phyloP scores from a whole-genome alignment of 2,797 vertebrate genomes.

The Danio jaintianensis region DNA sequence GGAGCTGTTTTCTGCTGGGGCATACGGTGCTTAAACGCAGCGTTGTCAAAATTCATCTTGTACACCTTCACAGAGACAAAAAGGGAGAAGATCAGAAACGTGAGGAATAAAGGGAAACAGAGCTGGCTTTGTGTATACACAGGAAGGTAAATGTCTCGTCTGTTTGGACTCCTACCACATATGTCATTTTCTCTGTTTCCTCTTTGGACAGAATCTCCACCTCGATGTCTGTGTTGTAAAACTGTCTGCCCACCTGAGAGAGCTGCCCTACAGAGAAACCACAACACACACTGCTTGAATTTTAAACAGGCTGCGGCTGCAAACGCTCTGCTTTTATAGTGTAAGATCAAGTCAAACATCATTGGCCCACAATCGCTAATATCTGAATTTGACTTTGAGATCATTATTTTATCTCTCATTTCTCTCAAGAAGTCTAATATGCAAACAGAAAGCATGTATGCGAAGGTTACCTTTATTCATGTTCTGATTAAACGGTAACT shows the following conservation, averaged over 20 bases:
- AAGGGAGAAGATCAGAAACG: conserved; percentile 14
- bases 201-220: conserved; percentile 83
- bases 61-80: conserved; percentile 70
- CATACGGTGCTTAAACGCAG: conserved; percentile 81
- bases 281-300: conserved; percentile 28
- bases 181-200: conserved; percentile 83
- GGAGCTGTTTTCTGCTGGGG: conserved; percentile 81
- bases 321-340: conserved; percentile 9
- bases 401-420: not conserved
- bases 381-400: not conserved
- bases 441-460: not conserved
- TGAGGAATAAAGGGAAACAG: conserved; percentile 8
- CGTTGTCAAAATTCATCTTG: conserved; percentile 84
- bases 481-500: not conserved
- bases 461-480: not conserved
- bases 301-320: not conserved
- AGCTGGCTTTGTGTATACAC: conserved; percentile 14
- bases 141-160: conserved; percentile 24
- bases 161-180: conserved; percentile 70
- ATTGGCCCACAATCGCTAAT: not conserved
- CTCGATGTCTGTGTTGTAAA: conserved; percentile 83
- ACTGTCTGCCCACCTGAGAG: conserved; percentile 81
- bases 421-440: not conserved
- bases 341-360: not conserved
- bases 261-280: conserved; percentile 73